Base-by-base conservation (phyloP, 2,113 vertebrate species). In the Pleuronectes platessa region DNA sequence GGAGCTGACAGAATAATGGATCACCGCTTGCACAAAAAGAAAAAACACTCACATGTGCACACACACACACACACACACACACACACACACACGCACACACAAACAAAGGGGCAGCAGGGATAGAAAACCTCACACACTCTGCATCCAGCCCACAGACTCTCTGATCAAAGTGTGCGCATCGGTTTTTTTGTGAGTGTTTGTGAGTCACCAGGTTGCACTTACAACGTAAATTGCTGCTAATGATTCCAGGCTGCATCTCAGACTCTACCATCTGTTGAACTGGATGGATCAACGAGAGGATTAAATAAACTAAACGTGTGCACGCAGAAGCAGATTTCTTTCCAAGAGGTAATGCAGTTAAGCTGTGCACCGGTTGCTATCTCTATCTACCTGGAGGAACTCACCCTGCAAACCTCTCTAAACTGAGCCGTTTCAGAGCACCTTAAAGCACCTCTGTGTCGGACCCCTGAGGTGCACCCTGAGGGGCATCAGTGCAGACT, bases 1-100 rank as follows among this genome's bases (percentile, higher is more conserved):
- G 79, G 71, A 74, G 74, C 70, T 90, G 87, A 90, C 87, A 87
- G 58, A 70, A 82, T 90, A 88, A 90, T 90, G 77, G 86, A 91
- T 93, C 87, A 90, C 82, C 77, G 73, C 81, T 67, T 79, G 63
- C 61, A 74, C 15, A 55, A 49, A 59, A 37, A 71, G 31, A 62
- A 79, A 70, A 31, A n/a, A 17, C 51, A 45, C 78, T 21, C 69
- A 76, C 81, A 62, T 13, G 62, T 17, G 13, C 64, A 75, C 40
- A 74, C 26, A 68, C 35, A 79, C 69, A 83, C 64, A 60, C 27
- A 17, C 51, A 37, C 78, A n/a, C 69, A 76, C 81, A 62, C 64
- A 75, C 40, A 76, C 21, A 70, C 35, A 79, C 66, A 83, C 64
- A 60, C 31, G 73, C 68, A 83, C 27, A 59, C 31, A 59, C 37